Percentiles rank a stretch among this genome's conserved stretches.
Conservation (phyloP, 2,797 vertebrate species). For the Monodelphis domestica region DNA sequence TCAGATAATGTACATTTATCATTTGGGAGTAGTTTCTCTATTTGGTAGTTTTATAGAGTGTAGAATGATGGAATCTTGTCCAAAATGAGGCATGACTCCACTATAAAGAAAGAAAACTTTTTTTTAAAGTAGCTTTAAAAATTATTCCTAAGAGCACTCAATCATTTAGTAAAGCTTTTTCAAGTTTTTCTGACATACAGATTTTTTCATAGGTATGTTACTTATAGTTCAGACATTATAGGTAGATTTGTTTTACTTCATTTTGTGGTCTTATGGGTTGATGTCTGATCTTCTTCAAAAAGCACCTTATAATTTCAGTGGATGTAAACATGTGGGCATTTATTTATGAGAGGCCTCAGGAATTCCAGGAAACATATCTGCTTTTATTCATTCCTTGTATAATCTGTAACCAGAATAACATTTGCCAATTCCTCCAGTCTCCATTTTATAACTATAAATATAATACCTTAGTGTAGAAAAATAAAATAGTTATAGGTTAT, state of each 20-base stretch:
- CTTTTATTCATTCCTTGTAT: constrained; percentile 64
- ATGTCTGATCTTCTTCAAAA: constrained; percentile 57
- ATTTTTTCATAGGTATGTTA: constrained; percentile 11
- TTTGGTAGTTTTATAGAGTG: not conserved
- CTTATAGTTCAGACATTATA: constrained; percentile 44
- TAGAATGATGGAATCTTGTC: constrained; percentile 48
- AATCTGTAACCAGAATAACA: constrained; percentile 45
- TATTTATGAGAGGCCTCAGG: constrained; percentile 66
- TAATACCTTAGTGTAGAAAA: constrained; percentile 54
- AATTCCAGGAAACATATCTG: constrained; percentile 60
- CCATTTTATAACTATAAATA: constrained; percentile 45
- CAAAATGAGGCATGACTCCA: constrained; percentile 47
- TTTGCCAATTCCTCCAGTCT: constrained; percentile 53
- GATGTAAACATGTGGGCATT: constrained; percentile 57
- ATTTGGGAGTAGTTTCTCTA: not conserved
- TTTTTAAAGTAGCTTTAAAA: constrained; percentile 54
- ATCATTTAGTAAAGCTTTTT: constrained; percentile 54
- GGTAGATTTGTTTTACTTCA: constrained; percentile 44
- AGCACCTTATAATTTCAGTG: constrained; percentile 68
- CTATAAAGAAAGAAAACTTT: constrained; percentile 60
- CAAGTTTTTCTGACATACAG: not conserved
- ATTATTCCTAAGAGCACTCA: constrained; percentile 15
- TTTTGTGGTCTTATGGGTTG: constrained; percentile 55
- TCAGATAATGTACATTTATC: not conserved
- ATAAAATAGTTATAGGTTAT: constrained; percentile 49